Percentiles rank a stretch among this genome's conserved stretches.
phyloP scores from a whole-genome alignment of 1,140 invertebrate genomes.

The Ptiloglossa arizonensis region DNA sequence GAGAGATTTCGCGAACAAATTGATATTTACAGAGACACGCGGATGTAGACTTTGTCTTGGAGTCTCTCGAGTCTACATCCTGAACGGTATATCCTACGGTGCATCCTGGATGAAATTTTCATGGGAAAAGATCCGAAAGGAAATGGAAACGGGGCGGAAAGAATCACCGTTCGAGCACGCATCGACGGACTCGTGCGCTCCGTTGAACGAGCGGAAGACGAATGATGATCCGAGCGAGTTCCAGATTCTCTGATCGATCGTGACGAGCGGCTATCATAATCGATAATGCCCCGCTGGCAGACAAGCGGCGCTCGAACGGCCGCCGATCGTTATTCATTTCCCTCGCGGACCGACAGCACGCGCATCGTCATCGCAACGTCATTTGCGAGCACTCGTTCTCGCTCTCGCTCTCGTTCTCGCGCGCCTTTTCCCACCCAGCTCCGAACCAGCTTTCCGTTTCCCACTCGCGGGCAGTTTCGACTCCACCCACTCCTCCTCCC shows the following conservation, averaged over 20 bases:
- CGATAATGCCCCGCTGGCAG: constrained; percentile 59
- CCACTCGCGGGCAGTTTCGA: neutral
- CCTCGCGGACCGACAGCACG: constrained; percentile 49
- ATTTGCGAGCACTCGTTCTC: constrained; percentile 58
- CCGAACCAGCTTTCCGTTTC: neutral
- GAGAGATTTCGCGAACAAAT: no score
- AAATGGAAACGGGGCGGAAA: no score
- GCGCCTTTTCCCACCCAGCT: constrained; percentile 22
- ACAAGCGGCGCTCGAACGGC: constrained; percentile 47
- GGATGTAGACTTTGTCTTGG: no score
- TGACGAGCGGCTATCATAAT: constrained; percentile 59
- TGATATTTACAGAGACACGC: no score
- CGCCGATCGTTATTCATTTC: constrained; percentile 59
- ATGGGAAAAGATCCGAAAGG: neutral
- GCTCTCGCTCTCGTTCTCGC: no score
- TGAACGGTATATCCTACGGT: no score
- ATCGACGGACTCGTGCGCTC: constrained; percentile 18
- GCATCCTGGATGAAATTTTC: no score
- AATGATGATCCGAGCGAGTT: constrained; percentile 24
- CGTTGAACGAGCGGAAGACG: constrained; percentile 26
- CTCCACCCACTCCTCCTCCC: constrained; percentile 19
- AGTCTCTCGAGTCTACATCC: no score
- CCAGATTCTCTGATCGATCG: constrained; percentile 61
- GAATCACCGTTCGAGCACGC: no score
- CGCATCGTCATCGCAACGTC: constrained; percentile 69